Percentiles rank a stretch among this genome's conserved stretches.
Evolutionary conservation across 2,888 invertebrate genomes (phyloP).

Genomic region (Megastigmus dorsalis): DNA sequence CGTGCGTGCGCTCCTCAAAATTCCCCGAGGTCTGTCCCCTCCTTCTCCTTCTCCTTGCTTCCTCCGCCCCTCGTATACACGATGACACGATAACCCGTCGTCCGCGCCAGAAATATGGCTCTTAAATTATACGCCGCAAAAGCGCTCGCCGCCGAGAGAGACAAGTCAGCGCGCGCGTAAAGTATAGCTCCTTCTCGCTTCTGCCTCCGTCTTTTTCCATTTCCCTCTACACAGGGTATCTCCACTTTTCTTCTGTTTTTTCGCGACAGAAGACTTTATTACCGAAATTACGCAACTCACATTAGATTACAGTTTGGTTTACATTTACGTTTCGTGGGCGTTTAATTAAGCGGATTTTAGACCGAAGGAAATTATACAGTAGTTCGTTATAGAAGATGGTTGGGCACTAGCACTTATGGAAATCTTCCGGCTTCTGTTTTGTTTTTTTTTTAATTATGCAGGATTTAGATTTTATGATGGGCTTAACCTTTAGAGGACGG

Average conservation of each 20-base stretch:
- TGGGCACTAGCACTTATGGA: too few relatives aligned
- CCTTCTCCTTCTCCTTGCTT: not conserved
- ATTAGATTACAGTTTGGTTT: not conserved
- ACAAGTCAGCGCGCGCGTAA: constrained; percentile 25
- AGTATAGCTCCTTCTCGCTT: not conserved
- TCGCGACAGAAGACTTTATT: too few relatives aligned
- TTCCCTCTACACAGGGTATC: constrained; percentile 11
- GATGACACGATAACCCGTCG: constrained; percentile 52
- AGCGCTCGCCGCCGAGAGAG: constrained; percentile 15
- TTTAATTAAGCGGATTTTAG: constrained; percentile 31
- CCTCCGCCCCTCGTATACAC: not conserved
- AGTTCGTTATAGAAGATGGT: too few relatives aligned
- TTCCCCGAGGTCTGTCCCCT: not conserved
- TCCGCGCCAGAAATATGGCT: constrained; percentile 51
- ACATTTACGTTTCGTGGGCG: constrained; percentile 4
- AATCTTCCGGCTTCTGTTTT: too few relatives aligned
- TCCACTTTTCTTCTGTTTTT: too few relatives aligned
- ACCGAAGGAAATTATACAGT: constrained; percentile 2
- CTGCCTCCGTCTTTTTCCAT: constrained; percentile 12
- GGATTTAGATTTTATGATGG: too few relatives aligned
- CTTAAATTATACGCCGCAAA: constrained; percentile 50
- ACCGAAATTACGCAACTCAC: constrained; percentile 13
- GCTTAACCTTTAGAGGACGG: too few relatives aligned
- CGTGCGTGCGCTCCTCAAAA: not conserved
- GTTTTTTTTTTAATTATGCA: too few relatives aligned